Evolutionary conservation across 2,113 vertebrate genomes (phyloP).

Genomic region (Macquaria australasica): DNA sequence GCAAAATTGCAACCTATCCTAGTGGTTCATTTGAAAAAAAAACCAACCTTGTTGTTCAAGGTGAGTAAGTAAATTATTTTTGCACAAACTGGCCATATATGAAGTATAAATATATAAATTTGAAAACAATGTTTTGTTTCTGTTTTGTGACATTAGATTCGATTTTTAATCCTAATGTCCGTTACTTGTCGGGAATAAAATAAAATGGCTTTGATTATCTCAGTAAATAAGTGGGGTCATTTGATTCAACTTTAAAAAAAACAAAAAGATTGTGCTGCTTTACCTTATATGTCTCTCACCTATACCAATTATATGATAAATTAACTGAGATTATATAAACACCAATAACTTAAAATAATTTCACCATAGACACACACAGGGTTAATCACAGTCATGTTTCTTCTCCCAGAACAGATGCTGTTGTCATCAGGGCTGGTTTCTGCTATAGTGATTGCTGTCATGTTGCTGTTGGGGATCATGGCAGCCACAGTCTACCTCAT

Average conservation of each 20-base stretch:
- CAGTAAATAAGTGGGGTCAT: neutral
- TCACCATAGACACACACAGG: neutral
- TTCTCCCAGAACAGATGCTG: conserved; percentile 40
- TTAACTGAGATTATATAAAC: neutral
- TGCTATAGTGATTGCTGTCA: conserved; percentile 40
- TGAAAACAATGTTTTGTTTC: neutral
- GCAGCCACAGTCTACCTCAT: conserved; percentile 41
- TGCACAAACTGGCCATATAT: neutral
- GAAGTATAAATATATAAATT: neutral
- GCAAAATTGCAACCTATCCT: conserved; percentile 78
- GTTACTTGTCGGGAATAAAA: neutral
- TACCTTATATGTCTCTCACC: no score
- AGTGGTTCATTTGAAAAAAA: conserved; percentile 62
- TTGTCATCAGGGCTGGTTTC: conserved; percentile 38
- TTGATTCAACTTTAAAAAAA: neutral
- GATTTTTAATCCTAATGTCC: neutral
- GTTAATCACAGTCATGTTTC: conserved; percentile 2
- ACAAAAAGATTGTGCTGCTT: neutral
- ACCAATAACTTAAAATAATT: no score
- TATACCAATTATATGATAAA: neutral
- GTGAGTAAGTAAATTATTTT: conserved; percentile 69
- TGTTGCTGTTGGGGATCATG: conserved; percentile 44
- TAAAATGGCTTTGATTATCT: neutral
- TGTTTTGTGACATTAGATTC: neutral
- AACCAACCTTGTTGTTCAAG: conserved; percentile 73